Base-by-base conservation (phyloP, 2,113 vertebrate genomes). In the Brienomyrus longianalis region DNA sequence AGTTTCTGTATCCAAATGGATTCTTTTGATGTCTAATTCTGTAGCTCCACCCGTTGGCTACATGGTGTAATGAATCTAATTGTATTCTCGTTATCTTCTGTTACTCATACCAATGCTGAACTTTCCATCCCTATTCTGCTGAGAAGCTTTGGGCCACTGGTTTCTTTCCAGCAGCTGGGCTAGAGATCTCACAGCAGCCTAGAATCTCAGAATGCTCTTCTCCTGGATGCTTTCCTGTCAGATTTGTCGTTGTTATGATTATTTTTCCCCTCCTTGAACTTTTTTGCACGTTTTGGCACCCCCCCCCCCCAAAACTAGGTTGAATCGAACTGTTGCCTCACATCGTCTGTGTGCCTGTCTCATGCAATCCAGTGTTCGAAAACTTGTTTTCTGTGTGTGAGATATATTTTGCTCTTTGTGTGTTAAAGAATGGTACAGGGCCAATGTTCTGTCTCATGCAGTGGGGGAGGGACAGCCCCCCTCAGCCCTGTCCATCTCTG, bases 41-140 rank as follows among this genome's bases (percentile, higher is more conserved):
- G 19, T 89, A 54, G 89, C 80, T 51, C 89, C 89, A 83, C 77
- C 89, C 85, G 80, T 89, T 89, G 89, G 80, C 56, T 27, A 84
- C 10, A 17, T 52, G 21, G 35, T 51, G 47, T 84, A 84, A 84
- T 21, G 45, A 84, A 27, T 45, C n/a, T 2, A 10, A 2, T 74
- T 19, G 88, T 89, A 51, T 84, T 77, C 51, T 23, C 83, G 35
- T 56, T 84, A 77, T 47, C 66, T 84, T 84, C 43, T 54, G 88
- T 89, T 39, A 52, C 47, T 48, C 43, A 13, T 89, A 10, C 31
- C 31, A 17, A 19, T 48, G 51, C 50, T 62, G 80, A 45, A 83
- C 39, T 48, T 62, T 47, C 21, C 88, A 35, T 56, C 50, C 84
- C 54, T 23, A 89, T 89, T 50, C 89, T 43, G 17, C 39, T 31